Percentiles rank a stretch among this genome's conserved stretches.
phyloP scores from a whole-genome alignment of 2,797 vertebrate species.

The Enteromius treurensis region DNA sequence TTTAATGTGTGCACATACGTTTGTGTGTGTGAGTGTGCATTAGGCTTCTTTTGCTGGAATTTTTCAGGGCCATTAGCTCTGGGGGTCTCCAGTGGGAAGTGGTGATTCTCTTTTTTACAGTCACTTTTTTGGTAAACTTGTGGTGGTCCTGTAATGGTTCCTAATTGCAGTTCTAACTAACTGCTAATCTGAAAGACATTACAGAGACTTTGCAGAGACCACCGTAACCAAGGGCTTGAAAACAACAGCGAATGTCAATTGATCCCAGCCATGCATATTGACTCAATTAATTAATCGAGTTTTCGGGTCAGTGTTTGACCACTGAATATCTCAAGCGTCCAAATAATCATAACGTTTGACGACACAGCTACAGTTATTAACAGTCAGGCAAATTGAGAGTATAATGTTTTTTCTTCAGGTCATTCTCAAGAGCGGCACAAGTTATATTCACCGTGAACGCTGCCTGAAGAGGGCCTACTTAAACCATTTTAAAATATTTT shows the following conservation, averaged over 20 bases:
- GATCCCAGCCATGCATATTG: constrained; percentile 61
- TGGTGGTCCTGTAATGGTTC: constrained; percentile 71
- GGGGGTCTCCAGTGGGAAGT: constrained; percentile 67
- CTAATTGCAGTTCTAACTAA: constrained; percentile 72
- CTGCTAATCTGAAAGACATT: constrained; percentile 69
- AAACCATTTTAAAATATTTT: background rate
- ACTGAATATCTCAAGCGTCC: constrained; percentile 49
- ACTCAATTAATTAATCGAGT: constrained; percentile 59
- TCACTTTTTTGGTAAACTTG: constrained; percentile 68
- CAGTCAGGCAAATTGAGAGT: background rate
- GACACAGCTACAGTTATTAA: constrained; percentile 8
- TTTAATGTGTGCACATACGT: constrained; percentile 9
- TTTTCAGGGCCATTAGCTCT: constrained; percentile 75
- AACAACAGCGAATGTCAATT: constrained; percentile 60
- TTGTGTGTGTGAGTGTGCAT: constrained; percentile 43
- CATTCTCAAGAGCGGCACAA: background rate
- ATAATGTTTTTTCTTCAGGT: background rate
- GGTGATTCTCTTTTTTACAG: constrained; percentile 67
- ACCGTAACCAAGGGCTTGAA: constrained; percentile 63
- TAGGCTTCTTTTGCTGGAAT: constrained; percentile 59
- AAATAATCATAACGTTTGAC: constrained; percentile 15
- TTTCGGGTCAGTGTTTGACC: constrained; percentile 52
- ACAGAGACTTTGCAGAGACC: constrained; percentile 51
- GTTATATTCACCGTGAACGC: constrained; percentile 2
- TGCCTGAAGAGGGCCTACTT: background rate